phyloP scores from a whole-genome alignment of 2,888 invertebrate genomes.

The Ferdinandea cuprea region DNA sequence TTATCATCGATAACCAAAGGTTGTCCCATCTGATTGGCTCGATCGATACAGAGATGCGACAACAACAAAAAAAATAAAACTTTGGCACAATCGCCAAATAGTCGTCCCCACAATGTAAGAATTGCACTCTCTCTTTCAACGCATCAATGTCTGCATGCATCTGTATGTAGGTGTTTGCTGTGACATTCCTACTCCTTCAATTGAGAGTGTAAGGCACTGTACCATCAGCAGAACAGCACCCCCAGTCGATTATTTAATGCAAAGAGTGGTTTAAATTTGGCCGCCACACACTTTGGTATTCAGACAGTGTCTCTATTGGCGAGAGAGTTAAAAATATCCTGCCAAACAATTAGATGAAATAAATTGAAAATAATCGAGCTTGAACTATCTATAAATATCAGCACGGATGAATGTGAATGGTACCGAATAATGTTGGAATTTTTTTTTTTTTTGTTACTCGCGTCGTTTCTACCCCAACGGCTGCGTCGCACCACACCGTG shows the following conservation, averaged over 20 bases:
- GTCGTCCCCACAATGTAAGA: background rate
- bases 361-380: slow-evolving; percentile 74
- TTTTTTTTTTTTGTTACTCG: background rate
- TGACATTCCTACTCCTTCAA: slow-evolving; percentile 32
- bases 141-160: slow-evolving; percentile 1
- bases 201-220: slow-evolving; percentile 2
- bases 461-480: too few species aligned
- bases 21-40: background rate
- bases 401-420: slow-evolving; percentile 8
- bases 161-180: slow-evolving; percentile 3
- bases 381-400: slow-evolving; percentile 66
- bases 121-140: slow-evolving; percentile 39
- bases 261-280: slow-evolving; percentile 65
- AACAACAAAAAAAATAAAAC: slow-evolving; percentile 17
- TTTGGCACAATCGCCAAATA: slow-evolving; percentile 29
- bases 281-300: slow-evolving; percentile 72
- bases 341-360: slow-evolving; percentile 73
- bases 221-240: slow-evolving; percentile 24
- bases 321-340: slow-evolving; percentile 65
- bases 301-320: slow-evolving; percentile 68
- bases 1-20: slow-evolving; percentile 17
- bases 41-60: slow-evolving; percentile 14
- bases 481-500: too few species aligned
- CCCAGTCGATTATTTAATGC: slow-evolving; percentile 60
- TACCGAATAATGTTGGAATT: background rate